These are phyloP conservation scores for Molossus molossus DNA, from an alignment of 2,797 vertebrate genomes.

Conservation along the genomic window DNA sequence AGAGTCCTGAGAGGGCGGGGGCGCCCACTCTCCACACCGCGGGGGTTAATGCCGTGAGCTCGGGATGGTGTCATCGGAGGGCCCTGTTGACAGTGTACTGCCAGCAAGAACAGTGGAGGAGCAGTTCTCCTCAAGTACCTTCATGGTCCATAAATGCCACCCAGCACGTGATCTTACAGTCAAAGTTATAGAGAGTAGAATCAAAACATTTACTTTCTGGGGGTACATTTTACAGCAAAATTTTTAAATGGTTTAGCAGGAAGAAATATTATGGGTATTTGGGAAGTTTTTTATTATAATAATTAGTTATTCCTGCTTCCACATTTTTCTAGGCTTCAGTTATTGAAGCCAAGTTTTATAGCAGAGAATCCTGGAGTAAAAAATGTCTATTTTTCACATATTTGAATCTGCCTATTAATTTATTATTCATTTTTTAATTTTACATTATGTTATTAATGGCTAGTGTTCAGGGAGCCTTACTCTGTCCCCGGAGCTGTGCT, in stretches of 20 bases:
- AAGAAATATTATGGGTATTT: not conserved
- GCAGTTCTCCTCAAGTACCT: not conserved
- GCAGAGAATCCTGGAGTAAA: not conserved
- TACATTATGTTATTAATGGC: not conserved
- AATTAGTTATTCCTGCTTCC: constrained; percentile 20
- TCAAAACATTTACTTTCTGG: not conserved
- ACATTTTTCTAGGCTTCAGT: constrained; percentile 20
- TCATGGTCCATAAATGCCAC: not conserved
- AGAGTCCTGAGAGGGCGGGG: not conserved
- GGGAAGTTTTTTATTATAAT: not conserved
- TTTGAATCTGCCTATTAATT: constrained; percentile 11
- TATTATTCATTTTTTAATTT: not conserved
- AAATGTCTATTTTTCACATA: not conserved
- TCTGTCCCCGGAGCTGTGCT: not conserved
- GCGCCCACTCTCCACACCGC: not conserved
- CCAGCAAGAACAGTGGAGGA: not conserved
- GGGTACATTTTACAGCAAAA: not conserved
- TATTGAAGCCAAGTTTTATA: not conserved
- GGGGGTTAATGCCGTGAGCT: not conserved
- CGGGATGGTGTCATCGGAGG: no score
- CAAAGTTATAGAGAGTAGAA: not conserved
- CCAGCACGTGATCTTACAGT: not conserved
- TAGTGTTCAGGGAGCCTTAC: not conserved
- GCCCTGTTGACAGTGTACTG: not conserved
- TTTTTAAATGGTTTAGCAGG: not conserved